Evolutionary conservation across 2,113 vertebrate genomes (phyloP).

Genomic region (Oncorhynchus clarkii): DNA sequence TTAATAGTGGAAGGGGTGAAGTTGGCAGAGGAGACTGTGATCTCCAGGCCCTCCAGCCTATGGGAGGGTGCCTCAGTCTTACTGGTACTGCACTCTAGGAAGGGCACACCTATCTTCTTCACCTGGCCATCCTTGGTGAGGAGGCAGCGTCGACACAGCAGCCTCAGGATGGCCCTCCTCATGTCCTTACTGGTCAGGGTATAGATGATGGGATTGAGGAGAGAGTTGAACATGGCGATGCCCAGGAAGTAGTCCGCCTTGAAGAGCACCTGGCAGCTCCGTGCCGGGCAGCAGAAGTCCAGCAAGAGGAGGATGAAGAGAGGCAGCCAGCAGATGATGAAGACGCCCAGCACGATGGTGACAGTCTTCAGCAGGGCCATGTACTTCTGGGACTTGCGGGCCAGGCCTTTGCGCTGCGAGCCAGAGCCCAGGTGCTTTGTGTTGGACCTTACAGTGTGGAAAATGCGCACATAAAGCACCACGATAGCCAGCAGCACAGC

Average conservation of each 20-base stretch:
- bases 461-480: constrained; percentile 84
- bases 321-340: constrained; percentile 86
- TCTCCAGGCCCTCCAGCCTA: constrained; percentile 74
- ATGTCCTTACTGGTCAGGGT: constrained; percentile 88
- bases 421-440: constrained; percentile 63
- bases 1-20: constrained; percentile 68
- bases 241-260: constrained; percentile 88
- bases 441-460: constrained; percentile 83
- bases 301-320: constrained; percentile 84
- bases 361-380: constrained; percentile 85
- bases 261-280: constrained; percentile 72
- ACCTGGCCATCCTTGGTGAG: constrained; percentile 57
- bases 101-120: constrained; percentile 72
- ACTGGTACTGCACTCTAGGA: constrained; percentile 81
- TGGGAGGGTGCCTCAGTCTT: constrained; percentile 75
- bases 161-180: constrained; percentile 77
- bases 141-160: constrained; percentile 77
- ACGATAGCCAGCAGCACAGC: constrained; percentile 80
- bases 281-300: constrained; percentile 76
- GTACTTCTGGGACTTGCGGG: constrained; percentile 75
- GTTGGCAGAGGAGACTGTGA: constrained; percentile 75
- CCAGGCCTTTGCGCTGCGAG: constrained; percentile 51
- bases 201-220: constrained; percentile 91
- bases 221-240: constrained; percentile 87
- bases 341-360: constrained; percentile 84